Conservation (phyloP, 2,888 invertebrate species). For the Temnothorax unifasciatus region DNA sequence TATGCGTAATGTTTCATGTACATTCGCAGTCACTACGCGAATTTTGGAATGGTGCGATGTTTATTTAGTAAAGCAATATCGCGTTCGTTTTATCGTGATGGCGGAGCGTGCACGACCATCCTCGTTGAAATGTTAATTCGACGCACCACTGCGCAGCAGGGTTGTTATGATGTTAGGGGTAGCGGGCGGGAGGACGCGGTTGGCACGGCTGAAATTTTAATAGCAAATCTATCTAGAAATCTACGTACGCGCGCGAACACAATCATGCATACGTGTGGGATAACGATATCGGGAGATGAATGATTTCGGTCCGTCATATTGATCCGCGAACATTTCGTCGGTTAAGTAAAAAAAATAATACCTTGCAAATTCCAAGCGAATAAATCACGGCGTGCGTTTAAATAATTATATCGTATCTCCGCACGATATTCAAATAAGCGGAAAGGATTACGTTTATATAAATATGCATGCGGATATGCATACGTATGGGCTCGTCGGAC, state of each 20-base stretch:
- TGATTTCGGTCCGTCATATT: constrained; percentile 9
- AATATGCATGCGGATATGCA: constrained; percentile 55
- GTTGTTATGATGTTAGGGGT: constrained; percentile 43
- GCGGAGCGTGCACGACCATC: constrained; percentile 53
- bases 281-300: constrained; percentile 24
- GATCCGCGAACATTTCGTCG: constrained; percentile 9
- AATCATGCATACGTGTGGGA: background rate
- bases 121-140: constrained; percentile 70
- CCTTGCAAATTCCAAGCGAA: constrained; percentile 30
- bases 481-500: constrained; percentile 43
- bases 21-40: constrained; percentile 28
- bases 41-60: constrained; percentile 63
- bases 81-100: constrained; percentile 54
- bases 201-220: constrained; percentile 62
- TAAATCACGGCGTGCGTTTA: constrained; percentile 42
- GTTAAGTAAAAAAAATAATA: constrained; percentile 29
- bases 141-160: constrained; percentile 39
- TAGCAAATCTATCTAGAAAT: constrained; percentile 48
- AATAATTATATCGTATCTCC: constrained; percentile 48
- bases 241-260: constrained; percentile 26
- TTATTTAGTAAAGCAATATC: constrained; percentile 73
- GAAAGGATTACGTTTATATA: constrained; percentile 53
- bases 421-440: constrained; percentile 55
- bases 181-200: constrained; percentile 29
- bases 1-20: constrained; percentile 44